phyloP scores from a whole-genome alignment of 2,113 vertebrate species.

The Thermophis baileyi region DNA sequence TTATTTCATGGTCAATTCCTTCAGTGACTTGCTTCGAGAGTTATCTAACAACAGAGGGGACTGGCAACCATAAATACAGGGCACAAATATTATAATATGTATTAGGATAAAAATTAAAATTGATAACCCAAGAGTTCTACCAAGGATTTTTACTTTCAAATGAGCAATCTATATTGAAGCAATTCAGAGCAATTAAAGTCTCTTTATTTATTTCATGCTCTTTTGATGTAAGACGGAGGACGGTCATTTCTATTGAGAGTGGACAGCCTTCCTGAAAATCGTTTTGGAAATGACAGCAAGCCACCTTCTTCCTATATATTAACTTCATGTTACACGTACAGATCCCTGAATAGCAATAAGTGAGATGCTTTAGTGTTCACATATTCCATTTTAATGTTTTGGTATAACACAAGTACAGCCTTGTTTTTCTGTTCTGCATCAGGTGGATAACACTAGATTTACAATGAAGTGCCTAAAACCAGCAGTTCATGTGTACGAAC shows the following conservation, averaged over 20 bases:
- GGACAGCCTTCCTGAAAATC: neutral
- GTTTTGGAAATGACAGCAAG: neutral
- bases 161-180: neutral
- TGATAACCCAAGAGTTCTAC: neutral
- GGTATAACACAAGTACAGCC: neutral
- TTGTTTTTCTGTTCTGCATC: neutral
- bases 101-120: neutral
- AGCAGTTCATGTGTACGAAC: conserved; percentile 86
- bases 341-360: neutral
- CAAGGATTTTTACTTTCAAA: neutral
- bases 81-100: neutral
- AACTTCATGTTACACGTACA: neutral
- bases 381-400: neutral
- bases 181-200: neutral
- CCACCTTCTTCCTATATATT: neutral
- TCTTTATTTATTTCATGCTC: neutral
- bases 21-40: neutral
- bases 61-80: neutral
- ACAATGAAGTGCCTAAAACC: conserved; percentile 86
- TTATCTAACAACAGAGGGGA: neutral
- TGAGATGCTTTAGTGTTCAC: neutral
- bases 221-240: neutral
- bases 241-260: neutral
- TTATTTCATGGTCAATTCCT: too few relatives aligned
- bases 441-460: conserved; percentile 92